These are phyloP conservation scores for Sepioteuthis lessoniana DNA, from an alignment of 2,888 invertebrate species.

Conservation along the genomic window DNA sequence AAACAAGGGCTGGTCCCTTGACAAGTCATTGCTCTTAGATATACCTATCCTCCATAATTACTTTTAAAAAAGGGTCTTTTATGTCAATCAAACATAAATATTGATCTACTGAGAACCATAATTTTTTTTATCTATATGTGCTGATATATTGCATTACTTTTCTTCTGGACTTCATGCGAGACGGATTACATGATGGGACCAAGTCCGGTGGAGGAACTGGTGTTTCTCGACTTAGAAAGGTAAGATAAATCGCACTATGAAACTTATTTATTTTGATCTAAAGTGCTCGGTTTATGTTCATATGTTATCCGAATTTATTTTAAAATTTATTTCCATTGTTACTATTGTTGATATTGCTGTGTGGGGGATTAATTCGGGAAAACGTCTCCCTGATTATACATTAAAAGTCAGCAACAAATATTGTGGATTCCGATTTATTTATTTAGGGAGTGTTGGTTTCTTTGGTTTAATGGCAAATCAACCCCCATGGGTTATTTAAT, in stretches of 20 bases:
- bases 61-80: neutral
- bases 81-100: neutral
- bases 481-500: no score
- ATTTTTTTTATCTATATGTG: neutral
- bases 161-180: constrained; percentile 17
- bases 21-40: neutral
- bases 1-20: neutral
- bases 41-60: neutral
- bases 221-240: constrained; percentile 54
- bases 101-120: neutral
- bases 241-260: neutral
- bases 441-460: no score
- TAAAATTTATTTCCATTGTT: no score
- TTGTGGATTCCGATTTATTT: no score
- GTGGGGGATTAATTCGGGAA: no score
- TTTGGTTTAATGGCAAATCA: no score
- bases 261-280: neutral
- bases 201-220: constrained; percentile 68
- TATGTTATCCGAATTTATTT: no score
- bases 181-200: constrained; percentile 61
- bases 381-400: no score
- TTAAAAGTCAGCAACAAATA: no score
- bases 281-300: no score
- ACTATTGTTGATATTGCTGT: no score
- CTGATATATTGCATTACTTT: neutral